Percentiles rank a stretch among this genome's conserved stretches.
Evolutionary conservation across 1,140 invertebrate genomes (phyloP).

Genomic region (Trachymyrmex cornetzi): DNA sequence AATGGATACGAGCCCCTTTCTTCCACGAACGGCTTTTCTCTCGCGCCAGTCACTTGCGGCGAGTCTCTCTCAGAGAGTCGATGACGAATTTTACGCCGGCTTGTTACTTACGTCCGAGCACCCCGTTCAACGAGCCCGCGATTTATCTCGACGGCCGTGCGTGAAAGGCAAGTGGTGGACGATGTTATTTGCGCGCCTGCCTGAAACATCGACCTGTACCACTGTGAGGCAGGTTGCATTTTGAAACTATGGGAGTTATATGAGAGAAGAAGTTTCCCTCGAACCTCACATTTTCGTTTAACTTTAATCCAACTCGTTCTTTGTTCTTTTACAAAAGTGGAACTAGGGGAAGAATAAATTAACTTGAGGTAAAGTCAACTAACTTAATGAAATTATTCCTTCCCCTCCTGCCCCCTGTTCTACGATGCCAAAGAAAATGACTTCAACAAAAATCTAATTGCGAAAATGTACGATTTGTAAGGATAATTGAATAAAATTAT

Average conservation of each 20-base stretch:
- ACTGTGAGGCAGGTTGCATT: constrained; percentile 11
- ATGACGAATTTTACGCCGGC: constrained; percentile 51
- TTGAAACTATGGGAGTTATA: constrained; percentile 13
- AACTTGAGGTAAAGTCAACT: constrained; percentile 14
- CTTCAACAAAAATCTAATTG: not conserved
- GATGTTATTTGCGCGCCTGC: constrained; percentile 46
- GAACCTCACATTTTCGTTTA: constrained; percentile 10
- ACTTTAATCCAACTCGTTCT: constrained; percentile 18
- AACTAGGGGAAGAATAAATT: not conserved
- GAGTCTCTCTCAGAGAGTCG: constrained; percentile 4
- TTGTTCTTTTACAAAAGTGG: not conserved
- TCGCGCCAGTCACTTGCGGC: constrained; percentile 10
- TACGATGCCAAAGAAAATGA: not conserved
- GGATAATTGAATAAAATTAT: not conserved
- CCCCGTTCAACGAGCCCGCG: constrained; percentile 29
- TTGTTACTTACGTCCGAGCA: constrained; percentile 58
- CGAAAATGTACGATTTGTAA: not conserved
- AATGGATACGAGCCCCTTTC: constrained; percentile 25
- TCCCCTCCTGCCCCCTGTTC: too few relatives aligned
- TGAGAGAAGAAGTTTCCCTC: not conserved
- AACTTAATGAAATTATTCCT: constrained; percentile 7
- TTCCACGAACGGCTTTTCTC: constrained; percentile 18
- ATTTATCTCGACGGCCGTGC: constrained; percentile 56
- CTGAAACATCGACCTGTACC: constrained; percentile 33
- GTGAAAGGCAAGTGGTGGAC: constrained; percentile 16